phyloP scores from a whole-genome alignment of 2,113 vertebrate genomes.

The Cheirogaleus medius region DNA sequence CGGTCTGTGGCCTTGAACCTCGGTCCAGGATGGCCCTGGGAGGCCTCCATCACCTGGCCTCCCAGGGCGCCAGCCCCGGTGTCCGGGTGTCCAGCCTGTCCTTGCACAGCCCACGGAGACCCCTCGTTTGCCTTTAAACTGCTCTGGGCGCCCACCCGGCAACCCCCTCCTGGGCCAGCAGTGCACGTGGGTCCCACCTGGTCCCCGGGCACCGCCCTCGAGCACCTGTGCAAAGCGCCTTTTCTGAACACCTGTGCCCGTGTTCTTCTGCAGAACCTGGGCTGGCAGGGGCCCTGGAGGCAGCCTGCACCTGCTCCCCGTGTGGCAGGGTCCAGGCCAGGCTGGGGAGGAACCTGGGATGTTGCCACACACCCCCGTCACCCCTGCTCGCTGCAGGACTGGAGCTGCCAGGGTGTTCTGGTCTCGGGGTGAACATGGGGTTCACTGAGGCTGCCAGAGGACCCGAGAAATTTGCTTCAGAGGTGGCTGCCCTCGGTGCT shows the following conservation, averaged over 20 bases:
- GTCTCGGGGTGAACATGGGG: not conserved
- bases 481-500: not conserved
- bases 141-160: too few species aligned
- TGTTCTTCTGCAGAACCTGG: not conserved
- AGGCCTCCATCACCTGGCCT: too few species aligned
- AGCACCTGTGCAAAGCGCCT: not conserved
- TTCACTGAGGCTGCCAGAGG: fast-evolving
- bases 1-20: not conserved
- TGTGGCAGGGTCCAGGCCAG: not conserved
- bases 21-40: too few species aligned
- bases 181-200: too few species aligned
- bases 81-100: not conserved
- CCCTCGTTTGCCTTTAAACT: too few species aligned
- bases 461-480: not conserved
- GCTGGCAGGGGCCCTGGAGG: not conserved
- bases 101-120: too few species aligned
- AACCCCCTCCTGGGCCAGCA: too few species aligned
- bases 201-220: not conserved
- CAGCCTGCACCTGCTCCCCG: not conserved
- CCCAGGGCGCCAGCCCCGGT: too few species aligned
- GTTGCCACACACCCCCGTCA: fast-evolving
- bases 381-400: not conserved
- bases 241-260: fast-evolving
- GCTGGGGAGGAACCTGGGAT: not conserved
- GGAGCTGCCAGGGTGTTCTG: fast-evolving